phyloP scores from a whole-genome alignment of 2,888 invertebrate genomes.

The Cepaea hortensis region DNA sequence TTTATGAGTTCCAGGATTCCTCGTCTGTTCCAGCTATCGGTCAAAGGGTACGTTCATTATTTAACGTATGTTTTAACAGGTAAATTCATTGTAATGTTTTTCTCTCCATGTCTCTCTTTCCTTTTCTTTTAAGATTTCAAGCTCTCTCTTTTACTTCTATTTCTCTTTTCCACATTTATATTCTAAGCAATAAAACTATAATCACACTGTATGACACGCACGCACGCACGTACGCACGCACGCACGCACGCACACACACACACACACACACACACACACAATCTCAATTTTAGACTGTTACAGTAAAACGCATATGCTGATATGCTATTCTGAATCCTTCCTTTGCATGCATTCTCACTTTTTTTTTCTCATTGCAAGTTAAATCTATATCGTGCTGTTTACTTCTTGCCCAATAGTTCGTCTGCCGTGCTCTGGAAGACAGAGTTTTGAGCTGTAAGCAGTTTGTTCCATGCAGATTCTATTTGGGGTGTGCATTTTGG shows the following conservation, averaged over 20 bases:
- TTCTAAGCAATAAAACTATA: too few relatives aligned
- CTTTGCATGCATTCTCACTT: conserved; percentile 1
- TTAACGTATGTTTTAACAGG: too few relatives aligned
- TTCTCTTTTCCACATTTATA: too few relatives aligned
- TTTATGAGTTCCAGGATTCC: too few relatives aligned
- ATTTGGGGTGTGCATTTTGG: conserved; percentile 14
- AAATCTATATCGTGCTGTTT: background rate
- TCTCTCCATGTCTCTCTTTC: too few relatives aligned
- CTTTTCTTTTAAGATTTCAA: too few relatives aligned
- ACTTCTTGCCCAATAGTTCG: background rate
- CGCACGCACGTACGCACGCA: background rate
- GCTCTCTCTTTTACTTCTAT: too few relatives aligned
- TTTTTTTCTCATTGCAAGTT: conserved; percentile 24
- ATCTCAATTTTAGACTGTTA: background rate
- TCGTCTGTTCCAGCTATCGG: too few relatives aligned
- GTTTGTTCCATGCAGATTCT: conserved; percentile 21
- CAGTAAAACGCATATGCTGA: background rate
- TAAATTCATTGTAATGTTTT: too few relatives aligned
- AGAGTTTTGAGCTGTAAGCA: background rate
- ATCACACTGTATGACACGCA: background rate
- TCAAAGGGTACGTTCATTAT: too few relatives aligned
- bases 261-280: background rate
- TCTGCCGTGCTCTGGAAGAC: conserved; percentile 7
- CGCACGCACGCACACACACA: background rate
- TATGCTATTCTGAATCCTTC: background rate